Conservation (phyloP, 2,797 vertebrate genomes). For the Typhlichthys eigenmanni region DNA sequence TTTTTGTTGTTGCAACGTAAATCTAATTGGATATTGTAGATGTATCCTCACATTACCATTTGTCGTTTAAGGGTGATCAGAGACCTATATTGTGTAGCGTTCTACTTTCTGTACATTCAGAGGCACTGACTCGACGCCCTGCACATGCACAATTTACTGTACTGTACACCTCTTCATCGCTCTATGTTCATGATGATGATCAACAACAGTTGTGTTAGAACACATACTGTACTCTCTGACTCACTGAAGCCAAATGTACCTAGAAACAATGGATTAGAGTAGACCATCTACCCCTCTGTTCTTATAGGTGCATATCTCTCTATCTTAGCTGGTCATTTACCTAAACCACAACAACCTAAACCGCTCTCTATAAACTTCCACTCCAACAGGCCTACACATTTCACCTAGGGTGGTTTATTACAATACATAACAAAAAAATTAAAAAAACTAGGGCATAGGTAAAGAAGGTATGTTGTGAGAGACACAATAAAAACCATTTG, state of each 20-base stretch:
- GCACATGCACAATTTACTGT: too few species aligned
- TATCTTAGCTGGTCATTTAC: slow-evolving; percentile 6
- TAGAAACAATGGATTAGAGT: neutral
- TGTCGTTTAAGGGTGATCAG: too few species aligned
- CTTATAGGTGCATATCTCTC: neutral
- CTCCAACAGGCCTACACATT: neutral
- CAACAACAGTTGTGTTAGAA: too few species aligned
- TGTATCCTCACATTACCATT: too few species aligned
- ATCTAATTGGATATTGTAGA: neutral
- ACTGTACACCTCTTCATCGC: too few species aligned
- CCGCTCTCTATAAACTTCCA: neutral
- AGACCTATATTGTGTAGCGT: too few species aligned
- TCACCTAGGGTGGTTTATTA: neutral
- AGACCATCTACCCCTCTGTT: neutral
- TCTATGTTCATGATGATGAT: too few species aligned
- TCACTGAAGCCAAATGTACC: slow-evolving; percentile 1
- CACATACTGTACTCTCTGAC: neutral
- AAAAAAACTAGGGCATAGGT: neutral
- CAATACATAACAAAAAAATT: neutral
- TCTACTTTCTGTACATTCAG: too few species aligned
- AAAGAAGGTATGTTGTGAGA: too few species aligned
- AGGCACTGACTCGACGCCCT: too few species aligned
- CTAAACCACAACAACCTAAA: slow-evolving; percentile 12
- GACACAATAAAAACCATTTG: too few species aligned
- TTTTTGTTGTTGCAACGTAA: too few species aligned